phyloP scores from a whole-genome alignment of 2,113 vertebrate genomes.

The Hydrolagus affinis region DNA sequence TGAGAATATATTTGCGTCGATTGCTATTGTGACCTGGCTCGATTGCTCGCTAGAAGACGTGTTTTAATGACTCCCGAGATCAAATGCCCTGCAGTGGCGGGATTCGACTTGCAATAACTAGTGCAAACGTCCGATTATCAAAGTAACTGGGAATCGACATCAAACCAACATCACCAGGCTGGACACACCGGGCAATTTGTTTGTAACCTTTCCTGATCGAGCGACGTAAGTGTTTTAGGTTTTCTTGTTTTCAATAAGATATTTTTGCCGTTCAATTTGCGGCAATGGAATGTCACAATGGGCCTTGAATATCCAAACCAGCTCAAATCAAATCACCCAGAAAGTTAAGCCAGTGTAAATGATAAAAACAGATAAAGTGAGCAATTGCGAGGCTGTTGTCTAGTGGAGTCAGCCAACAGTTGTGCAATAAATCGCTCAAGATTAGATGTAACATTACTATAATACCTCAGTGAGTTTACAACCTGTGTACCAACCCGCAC shows the following conservation, averaged over 20 bases:
- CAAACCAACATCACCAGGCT: not conserved
- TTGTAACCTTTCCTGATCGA: not conserved
- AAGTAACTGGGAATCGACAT: not conserved
- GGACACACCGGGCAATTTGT: not conserved
- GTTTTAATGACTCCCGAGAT: conserved; percentile 20
- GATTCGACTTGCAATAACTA: not conserved
- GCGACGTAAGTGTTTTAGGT: not conserved
- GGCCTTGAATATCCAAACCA: not conserved
- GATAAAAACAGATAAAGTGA: not conserved
- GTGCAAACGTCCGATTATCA: not conserved
- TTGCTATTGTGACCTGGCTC: no score
- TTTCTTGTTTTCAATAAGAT: not conserved
- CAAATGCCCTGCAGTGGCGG: not conserved
- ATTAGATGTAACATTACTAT: not conserved
- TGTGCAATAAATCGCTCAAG: not conserved
- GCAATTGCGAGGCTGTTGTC: not conserved
- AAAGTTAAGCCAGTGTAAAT: not conserved
- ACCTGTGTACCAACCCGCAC: not conserved
- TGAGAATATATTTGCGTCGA: not conserved
- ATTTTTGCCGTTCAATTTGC: not conserved
- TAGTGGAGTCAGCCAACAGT: not conserved
- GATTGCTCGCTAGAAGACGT: not conserved
- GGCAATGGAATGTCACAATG: not conserved
- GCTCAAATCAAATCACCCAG: not conserved
- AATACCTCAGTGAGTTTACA: not conserved